phyloP scores from a whole-genome alignment of 2,113 vertebrate species.

The Poeciliopsis turrubarensis region DNA sequence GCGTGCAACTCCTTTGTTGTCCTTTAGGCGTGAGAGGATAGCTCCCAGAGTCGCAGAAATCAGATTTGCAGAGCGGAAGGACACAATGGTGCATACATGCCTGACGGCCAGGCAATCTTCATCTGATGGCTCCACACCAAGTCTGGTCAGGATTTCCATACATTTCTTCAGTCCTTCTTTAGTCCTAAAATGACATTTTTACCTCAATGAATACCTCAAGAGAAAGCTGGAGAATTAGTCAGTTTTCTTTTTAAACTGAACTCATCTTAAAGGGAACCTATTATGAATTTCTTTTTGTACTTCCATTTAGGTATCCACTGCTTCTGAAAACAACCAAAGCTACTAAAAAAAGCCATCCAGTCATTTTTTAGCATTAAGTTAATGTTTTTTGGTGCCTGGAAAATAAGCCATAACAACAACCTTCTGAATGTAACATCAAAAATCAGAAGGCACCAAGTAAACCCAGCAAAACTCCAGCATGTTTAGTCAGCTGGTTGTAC shows the following conservation, averaged over 20 bases:
- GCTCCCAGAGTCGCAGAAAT: slow-evolving; percentile 88
- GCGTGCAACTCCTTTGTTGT: slow-evolving; percentile 88
- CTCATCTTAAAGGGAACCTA: too few relatives aligned
- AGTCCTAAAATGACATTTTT: slow-evolving; percentile 77
- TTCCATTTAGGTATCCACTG: too few relatives aligned
- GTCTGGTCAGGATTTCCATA: slow-evolving; percentile 90
- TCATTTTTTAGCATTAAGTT: too few relatives aligned
- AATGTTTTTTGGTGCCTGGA: too few relatives aligned
- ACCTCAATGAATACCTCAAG: not conserved
- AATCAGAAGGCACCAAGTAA: too few relatives aligned
- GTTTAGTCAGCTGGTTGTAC: too few relatives aligned
- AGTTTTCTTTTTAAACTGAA: not conserved
- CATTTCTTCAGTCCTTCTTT: slow-evolving; percentile 96
- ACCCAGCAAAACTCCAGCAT: too few relatives aligned
- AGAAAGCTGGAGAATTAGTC: not conserved
- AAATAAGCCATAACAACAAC: too few relatives aligned
- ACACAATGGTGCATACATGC: slow-evolving; percentile 94
- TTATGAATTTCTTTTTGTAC: too few relatives aligned
- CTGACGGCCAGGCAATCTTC: slow-evolving; percentile 95
- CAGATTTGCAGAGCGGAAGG: slow-evolving; percentile 95
- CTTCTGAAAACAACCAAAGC: too few relatives aligned
- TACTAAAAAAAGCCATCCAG: too few relatives aligned
- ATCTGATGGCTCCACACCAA: slow-evolving; percentile 93
- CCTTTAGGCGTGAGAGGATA: slow-evolving; percentile 88
- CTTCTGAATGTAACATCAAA: too few relatives aligned